Percentiles rank a stretch among this genome's conserved stretches.
phyloP scores from a whole-genome alignment of 2,888 invertebrate genomes.

The Metalampra italica region DNA sequence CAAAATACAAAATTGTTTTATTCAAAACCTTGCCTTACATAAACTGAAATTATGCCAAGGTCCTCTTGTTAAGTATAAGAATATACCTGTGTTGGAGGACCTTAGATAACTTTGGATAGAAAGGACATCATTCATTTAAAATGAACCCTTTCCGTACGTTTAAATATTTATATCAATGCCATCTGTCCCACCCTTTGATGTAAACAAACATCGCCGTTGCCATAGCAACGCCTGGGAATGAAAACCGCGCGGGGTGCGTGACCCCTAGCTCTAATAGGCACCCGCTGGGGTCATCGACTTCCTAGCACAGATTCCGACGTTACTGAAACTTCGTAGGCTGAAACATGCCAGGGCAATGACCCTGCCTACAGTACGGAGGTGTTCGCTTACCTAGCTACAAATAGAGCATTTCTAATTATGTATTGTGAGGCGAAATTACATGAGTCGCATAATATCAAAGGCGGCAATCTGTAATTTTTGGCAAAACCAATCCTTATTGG shows the following conservation, averaged over 20 bases:
- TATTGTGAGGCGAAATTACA: background rate
- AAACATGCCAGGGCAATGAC: background rate
- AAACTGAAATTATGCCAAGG: too few relatives aligned
- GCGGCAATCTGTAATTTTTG: too few relatives aligned
- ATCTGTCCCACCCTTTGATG: background rate
- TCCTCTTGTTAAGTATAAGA: too few relatives aligned
- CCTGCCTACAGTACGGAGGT: background rate
- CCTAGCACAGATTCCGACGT: constrained; percentile 4
- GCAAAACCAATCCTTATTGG: too few relatives aligned
- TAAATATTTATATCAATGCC: background rate
- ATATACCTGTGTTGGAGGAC: too few relatives aligned
- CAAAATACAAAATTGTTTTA: too few relatives aligned
- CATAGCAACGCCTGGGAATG: constrained; percentile 4
- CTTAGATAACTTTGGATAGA: too few relatives aligned
- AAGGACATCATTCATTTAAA: too few relatives aligned
- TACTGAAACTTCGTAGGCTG: constrained; percentile 4
- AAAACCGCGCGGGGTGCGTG: background rate
- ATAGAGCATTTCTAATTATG: too few relatives aligned
- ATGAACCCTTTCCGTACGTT: too few relatives aligned
- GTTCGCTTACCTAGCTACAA: background rate
- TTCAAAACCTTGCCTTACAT: too few relatives aligned
- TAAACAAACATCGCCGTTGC: background rate
- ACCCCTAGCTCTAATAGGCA: background rate
- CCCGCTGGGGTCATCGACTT: constrained; percentile 4
- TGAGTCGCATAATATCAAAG: background rate